A percentile compares a stretch with the other conserved stretches of the same genome.
Evolutionary conservation across 2,113 vertebrate species (phyloP).

Genomic region (Lepidothrix coronata): DNA sequence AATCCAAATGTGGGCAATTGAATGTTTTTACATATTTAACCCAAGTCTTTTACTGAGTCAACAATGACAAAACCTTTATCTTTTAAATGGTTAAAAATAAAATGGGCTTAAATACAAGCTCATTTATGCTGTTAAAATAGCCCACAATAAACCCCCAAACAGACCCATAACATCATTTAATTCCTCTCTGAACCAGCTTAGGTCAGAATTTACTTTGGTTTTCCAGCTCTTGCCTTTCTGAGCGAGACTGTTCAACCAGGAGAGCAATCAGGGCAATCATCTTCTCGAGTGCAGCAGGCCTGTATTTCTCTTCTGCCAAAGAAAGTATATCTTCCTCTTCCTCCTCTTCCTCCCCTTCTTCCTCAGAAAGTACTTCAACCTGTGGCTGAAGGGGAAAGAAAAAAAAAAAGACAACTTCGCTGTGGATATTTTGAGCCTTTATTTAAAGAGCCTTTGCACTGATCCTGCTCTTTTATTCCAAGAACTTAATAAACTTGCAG

Average conservation of each 20-base stretch:
- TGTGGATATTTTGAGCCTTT: background rate
- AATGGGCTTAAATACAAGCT: background rate
- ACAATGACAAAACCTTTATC: background rate
- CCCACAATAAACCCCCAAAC: background rate
- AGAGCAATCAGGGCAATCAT: constrained; percentile 98
- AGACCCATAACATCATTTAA: background rate
- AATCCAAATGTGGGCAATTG: background rate
- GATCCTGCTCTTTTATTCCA: background rate
- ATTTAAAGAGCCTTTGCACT: background rate
- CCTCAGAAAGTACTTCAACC: constrained; percentile 98
- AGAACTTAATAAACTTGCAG: background rate
- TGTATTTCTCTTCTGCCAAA: constrained; percentile 97
- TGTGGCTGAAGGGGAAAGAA: constrained; percentile 79
- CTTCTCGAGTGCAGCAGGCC: constrained; percentile 98
- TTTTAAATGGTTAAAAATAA: background rate
- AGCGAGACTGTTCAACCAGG: constrained; percentile 96
- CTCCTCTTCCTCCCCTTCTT: constrained; percentile 97
- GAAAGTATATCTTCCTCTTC: constrained; percentile 98
- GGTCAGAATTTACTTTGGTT: background rate
- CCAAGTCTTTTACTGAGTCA: background rate
- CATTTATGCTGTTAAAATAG: background rate
- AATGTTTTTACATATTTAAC: background rate
- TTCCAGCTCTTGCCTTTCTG: constrained; percentile 84
- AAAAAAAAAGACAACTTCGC: background rate
- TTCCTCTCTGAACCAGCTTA: background rate